Percentiles rank a stretch among this genome's conserved stretches.
phyloP scores from a whole-genome alignment of 2,113 vertebrate genomes.

The Cyanoramphus novaezelandiae region DNA sequence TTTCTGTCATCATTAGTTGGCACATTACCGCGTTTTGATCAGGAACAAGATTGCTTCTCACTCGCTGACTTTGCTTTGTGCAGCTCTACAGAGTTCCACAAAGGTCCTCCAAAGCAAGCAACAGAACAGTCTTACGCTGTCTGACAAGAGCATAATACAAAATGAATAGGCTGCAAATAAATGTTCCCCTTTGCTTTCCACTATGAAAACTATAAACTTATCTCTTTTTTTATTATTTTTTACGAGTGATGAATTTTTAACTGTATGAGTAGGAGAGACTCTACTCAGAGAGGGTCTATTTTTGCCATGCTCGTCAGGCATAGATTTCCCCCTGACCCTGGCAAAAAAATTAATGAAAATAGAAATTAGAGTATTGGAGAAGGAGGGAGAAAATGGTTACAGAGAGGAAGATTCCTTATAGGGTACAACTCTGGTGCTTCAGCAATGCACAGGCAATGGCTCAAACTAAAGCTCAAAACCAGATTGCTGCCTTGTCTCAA shows the following conservation, averaged over 20 bases:
- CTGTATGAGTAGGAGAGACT: background rate
- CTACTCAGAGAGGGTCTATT: background rate
- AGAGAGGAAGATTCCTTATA: background rate
- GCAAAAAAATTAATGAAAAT: background rate
- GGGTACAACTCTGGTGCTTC: background rate
- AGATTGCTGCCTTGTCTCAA: background rate
- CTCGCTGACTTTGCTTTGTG: background rate
- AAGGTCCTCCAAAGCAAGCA: slow-evolving; percentile 27
- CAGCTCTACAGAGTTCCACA: background rate
- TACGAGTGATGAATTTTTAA: background rate
- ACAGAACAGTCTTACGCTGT: background rate
- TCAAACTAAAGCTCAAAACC: background rate
- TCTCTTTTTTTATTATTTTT: background rate
- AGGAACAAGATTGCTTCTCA: slow-evolving; percentile 17
- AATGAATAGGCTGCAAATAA: background rate
- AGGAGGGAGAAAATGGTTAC: background rate
- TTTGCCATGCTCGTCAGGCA: background rate
- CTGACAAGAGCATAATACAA: background rate
- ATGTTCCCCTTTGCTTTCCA: background rate
- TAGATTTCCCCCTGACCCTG: background rate
- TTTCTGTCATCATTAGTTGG: slow-evolving; percentile 17
- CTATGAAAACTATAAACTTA: background rate
- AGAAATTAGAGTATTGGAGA: background rate
- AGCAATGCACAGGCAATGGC: background rate
- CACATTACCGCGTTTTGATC: slow-evolving; percentile 1